Evolutionary conservation across 2,113 vertebrate genomes (phyloP).

Genomic region (Loxodonta africana): DNA sequence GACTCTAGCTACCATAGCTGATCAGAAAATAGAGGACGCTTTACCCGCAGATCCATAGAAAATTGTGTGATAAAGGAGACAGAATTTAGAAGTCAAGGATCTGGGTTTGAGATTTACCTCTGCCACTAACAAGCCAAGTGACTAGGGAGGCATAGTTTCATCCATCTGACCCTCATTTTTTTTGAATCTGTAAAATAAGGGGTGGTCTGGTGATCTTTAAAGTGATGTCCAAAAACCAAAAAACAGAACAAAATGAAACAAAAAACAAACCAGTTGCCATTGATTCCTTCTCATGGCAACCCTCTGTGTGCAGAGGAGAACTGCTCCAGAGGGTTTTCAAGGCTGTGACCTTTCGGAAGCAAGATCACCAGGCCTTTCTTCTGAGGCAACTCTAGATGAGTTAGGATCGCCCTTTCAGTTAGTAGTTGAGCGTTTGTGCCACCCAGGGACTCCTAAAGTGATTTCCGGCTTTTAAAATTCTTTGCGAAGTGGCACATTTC

Average conservation of each 20-base stretch:
- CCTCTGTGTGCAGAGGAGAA: not conserved
- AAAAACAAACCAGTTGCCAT: not conserved
- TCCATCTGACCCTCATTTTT: not conserved
- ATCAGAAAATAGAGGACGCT: not conserved
- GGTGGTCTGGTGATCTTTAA: not conserved
- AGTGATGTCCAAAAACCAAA: not conserved
- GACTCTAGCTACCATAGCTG: not conserved
- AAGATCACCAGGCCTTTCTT: not conserved
- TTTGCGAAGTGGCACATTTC: not conserved
- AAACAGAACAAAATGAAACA: not conserved
- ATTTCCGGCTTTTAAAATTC: slow-evolving; percentile 49
- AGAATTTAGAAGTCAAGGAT: not conserved
- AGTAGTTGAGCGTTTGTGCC: no score
- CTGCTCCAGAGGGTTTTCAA: not conserved
- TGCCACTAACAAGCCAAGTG: not conserved
- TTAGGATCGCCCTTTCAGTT: no score
- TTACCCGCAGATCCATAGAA: not conserved
- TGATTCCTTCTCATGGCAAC: not conserved
- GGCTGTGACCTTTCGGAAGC: not conserved
- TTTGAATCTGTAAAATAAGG: not conserved
- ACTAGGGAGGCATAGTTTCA: not conserved
- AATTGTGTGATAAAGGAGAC: not conserved
- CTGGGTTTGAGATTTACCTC: not conserved
- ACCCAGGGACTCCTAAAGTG: not conserved
- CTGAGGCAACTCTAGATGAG: not conserved